These are phyloP conservation scores for Neosilurus hyrtlii DNA, from an alignment of 2,797 vertebrate species.

Conservation along the genomic window DNA sequence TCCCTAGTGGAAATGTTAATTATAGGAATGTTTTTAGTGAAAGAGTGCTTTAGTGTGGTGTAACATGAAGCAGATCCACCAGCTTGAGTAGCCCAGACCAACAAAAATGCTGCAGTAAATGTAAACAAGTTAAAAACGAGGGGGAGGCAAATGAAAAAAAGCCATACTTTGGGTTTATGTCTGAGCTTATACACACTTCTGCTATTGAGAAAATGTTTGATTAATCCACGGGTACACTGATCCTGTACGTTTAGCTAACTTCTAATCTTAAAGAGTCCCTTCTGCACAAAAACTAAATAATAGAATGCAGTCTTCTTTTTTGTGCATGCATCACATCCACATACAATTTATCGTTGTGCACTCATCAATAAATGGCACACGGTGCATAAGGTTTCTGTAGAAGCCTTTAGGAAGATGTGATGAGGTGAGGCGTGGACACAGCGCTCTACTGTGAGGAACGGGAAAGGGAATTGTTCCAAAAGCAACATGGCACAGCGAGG, in stretches of 20 bases:
- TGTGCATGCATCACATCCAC: background rate
- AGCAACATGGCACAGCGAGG: conserved; percentile 7
- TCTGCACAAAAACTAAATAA: background rate
- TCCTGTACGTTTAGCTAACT: background rate
- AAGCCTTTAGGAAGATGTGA: conserved; percentile 14
- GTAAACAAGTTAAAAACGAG: background rate
- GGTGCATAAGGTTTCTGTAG: background rate
- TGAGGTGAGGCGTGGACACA: conserved; percentile 16
- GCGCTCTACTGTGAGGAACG: conserved; percentile 23
- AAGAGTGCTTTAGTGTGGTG: background rate
- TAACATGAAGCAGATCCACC: background rate
- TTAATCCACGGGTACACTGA: background rate
- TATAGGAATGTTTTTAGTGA: background rate
- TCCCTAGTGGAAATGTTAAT: background rate
- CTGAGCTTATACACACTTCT: background rate
- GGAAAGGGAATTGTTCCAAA: background rate
- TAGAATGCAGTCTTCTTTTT: background rate
- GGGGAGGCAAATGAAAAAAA: background rate
- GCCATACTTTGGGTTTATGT: background rate
- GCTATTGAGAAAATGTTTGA: background rate
- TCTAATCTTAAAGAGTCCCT: background rate
- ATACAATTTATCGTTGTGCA: background rate
- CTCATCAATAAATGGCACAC: background rate
- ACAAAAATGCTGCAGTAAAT: background rate
- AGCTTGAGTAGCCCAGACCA: too few relatives aligned